phyloP scores from a whole-genome alignment of 2,113 vertebrate species.

The Potamarius usumacintae region DNA sequence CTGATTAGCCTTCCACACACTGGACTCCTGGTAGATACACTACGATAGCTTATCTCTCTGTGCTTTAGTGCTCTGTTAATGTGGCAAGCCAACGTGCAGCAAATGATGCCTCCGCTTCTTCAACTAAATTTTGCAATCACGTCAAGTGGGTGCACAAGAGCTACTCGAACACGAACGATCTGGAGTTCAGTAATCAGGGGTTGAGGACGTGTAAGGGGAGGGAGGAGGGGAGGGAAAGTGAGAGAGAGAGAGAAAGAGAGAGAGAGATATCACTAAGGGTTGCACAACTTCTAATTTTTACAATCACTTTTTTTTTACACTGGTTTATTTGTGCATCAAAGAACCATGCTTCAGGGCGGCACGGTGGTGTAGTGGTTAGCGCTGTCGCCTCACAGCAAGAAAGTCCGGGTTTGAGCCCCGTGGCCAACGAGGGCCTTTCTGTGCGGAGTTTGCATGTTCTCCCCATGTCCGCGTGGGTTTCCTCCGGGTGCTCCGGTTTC shows the following conservation, averaged over 20 bases:
- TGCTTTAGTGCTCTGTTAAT: constrained; percentile 12
- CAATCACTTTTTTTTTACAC: not conserved
- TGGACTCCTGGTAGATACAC: not conserved
- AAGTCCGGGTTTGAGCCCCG: no score
- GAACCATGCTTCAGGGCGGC: not conserved
- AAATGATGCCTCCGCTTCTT: not conserved
- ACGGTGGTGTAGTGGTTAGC: no score
- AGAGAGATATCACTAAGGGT: not conserved
- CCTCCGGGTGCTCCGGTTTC: no score
- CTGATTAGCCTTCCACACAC: constrained; percentile 17
- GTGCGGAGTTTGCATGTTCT: no score
- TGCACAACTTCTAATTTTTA: not conserved
- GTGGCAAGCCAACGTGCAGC: not conserved
- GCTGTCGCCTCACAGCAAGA: no score
- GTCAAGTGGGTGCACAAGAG: constrained; percentile 29
- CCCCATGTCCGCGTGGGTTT: no score
- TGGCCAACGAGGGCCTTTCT: no score
- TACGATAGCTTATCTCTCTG: not conserved
- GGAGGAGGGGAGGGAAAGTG: not conserved
- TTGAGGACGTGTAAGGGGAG: not conserved
- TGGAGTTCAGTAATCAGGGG: constrained; percentile 38
- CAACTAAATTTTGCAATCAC: constrained; percentile 34
- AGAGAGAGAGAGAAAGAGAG: not conserved
- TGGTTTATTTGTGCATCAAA: not conserved
- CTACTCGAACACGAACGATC: constrained; percentile 2